Evolutionary conservation across 2,797 vertebrate species (phyloP), one percentile per base, ranked within the genome.

Genomic region (Anisognathus igniventris): DNA sequence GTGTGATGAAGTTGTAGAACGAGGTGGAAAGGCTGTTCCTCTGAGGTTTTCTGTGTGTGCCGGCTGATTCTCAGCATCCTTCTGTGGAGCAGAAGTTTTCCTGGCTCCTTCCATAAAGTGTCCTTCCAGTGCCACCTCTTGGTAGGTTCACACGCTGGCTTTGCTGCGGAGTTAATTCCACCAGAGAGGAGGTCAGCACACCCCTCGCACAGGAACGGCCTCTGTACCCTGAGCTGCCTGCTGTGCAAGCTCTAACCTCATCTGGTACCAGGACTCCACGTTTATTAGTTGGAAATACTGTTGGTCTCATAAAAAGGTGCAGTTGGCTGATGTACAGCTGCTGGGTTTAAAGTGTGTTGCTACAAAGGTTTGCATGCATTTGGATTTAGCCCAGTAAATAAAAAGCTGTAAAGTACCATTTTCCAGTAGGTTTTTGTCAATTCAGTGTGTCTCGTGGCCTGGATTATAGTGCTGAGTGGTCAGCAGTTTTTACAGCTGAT

Each of bases 101-200:
- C 45, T 35, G 57, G 13, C 37, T 74, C 39, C 27, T 60, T 88
- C 61, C 62, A 23, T 88, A 93, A 50, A 6, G 12, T 68, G 79
- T 96, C 90, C 82, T 96, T 95, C 66, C 92, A 88, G 79, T 96
- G 96, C 96, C 93, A 96, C 83, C 96, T 96, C 90, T 96, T 84
- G 96, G 92, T 62, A 44, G 47, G 80, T 44, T 78, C 70, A 51
- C 39, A 68, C 0, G n/a, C 27, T 78, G 73, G 23, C 20, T 39
- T 28, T 39, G 50, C 47, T 65, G 54, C 16, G 3, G 45, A 56
- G 50, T 28, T 23, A 13, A 48, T 56, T 71, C 40, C 37, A 1
- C 7, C 22, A 65, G 54, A 10, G 37, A 42, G 30, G 70, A 74
- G 54, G 42, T 57, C 40, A 75, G 58, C 35, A 4, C 19, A 15